Evolutionary conservation across 2,797 vertebrate species (phyloP).

Genomic region (Paramormyrops hopkinsi): DNA sequence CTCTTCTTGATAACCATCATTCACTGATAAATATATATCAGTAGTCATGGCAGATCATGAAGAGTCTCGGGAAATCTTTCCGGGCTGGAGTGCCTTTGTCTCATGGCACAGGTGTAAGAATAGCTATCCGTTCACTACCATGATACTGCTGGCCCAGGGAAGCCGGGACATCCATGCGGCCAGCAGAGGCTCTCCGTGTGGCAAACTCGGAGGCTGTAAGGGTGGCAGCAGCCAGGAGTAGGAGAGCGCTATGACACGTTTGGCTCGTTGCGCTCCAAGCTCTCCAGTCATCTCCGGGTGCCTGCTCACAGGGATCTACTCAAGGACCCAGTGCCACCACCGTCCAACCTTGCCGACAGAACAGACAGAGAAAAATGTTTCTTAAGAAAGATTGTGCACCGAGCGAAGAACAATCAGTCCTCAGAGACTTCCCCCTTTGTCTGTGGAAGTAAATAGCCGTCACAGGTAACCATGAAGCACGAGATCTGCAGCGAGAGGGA

Average conservation of each 20-base stretch:
- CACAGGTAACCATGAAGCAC: conserved; percentile 1
- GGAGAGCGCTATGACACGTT: neutral
- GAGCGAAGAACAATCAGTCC: conserved; percentile 27
- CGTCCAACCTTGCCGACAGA: neutral
- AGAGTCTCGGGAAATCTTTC: neutral
- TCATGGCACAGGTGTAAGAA: neutral
- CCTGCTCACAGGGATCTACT: neutral
- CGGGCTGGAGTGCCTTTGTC: neutral
- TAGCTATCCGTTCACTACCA: neutral
- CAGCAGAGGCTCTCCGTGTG: neutral
- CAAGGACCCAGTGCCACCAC: neutral
- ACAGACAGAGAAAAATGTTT: neutral
- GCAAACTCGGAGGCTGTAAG: neutral
- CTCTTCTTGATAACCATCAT: neutral
- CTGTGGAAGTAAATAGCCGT: conserved; percentile 33
- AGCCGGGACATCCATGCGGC: neutral
- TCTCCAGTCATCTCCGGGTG: neutral
- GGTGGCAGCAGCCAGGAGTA: neutral
- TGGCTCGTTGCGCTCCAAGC: neutral
- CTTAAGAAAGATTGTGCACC: conserved; percentile 1
- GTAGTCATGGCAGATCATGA: neutral
- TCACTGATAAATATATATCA: neutral
- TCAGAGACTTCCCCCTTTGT: conserved; percentile 22
- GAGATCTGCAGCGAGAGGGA: neutral
- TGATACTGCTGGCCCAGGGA: neutral